A percentile compares a stretch with the other conserved stretches of the same genome.
Evolutionary conservation across 1,140 invertebrate genomes (phyloP).

Genomic region (Sminthurinus signatus): DNA sequence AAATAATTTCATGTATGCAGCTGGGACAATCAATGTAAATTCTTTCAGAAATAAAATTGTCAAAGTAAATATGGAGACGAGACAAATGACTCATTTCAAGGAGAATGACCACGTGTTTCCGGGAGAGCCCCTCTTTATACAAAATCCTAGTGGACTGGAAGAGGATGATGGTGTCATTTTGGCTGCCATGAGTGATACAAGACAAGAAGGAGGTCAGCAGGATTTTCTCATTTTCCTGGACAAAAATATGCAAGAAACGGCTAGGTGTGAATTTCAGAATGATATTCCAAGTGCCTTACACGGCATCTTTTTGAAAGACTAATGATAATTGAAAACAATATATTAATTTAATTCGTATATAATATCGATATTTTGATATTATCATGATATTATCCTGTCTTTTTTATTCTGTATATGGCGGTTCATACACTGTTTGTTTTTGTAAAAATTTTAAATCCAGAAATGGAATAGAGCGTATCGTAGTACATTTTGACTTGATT

Average conservation of each 20-base stretch:
- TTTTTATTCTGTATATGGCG: too few species aligned
- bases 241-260: constrained; percentile 46
- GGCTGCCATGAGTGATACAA: constrained; percentile 38
- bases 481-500: too few species aligned
- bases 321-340: too few species aligned
- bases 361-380: too few species aligned
- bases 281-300: constrained; percentile 44
- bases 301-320: constrained; percentile 37
- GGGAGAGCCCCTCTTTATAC: constrained; percentile 45
- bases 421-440: too few species aligned
- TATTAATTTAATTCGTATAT: too few species aligned
- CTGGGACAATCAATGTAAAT: constrained; percentile 43
- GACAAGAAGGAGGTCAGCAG: constrained; percentile 24
- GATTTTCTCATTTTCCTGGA: constrained; percentile 47
- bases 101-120: constrained; percentile 40
- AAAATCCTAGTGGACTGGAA: constrained; percentile 34
- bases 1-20: constrained; percentile 46
- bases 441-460: too few species aligned
- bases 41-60: constrained; percentile 40
- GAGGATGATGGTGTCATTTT: constrained; percentile 46
- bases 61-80: constrained; percentile 45
- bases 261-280: constrained; percentile 44
- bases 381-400: too few species aligned
- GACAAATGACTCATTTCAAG: constrained; percentile 42
- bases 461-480: too few species aligned